phyloP scores from a whole-genome alignment of 2,888 invertebrate species.

The Sturmia bella region DNA sequence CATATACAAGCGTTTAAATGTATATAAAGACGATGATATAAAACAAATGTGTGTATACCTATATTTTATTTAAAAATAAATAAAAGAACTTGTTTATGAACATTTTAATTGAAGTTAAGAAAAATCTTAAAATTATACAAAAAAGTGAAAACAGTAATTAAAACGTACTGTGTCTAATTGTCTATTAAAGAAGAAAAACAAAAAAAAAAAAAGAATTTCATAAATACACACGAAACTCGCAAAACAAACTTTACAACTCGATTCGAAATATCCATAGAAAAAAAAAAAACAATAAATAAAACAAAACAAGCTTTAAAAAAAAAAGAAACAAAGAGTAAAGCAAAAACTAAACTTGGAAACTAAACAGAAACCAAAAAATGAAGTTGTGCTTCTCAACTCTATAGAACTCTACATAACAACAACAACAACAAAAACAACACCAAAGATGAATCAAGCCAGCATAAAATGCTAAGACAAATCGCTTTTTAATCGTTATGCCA shows the following conservation, averaged over 20 bases:
- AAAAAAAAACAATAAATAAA: constrained; percentile 11
- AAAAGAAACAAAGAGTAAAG: not conserved
- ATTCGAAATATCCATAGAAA: constrained; percentile 11
- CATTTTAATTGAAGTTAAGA: constrained; percentile 32
- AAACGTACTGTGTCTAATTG: constrained; percentile 63
- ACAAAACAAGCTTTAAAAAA: constrained; percentile 33
- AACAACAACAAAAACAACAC: constrained; percentile 18
- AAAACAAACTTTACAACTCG: constrained; percentile 43
- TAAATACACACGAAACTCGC: constrained; percentile 32
- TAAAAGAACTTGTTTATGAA: constrained; percentile 10
- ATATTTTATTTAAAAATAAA: constrained; percentile 58
- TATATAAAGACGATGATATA: constrained; percentile 51
- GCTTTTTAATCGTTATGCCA: constrained; percentile 7
- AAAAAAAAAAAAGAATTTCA: constrained; percentile 53
- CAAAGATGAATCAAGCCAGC: not conserved
- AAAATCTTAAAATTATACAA: constrained; percentile 16
- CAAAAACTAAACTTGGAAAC: constrained; percentile 17
- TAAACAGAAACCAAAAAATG: constrained; percentile 23
- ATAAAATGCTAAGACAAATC: not conserved
- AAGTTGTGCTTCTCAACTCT: not conserved
- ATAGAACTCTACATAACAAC: no score
- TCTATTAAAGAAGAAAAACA: not conserved
- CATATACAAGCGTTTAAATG: constrained; percentile 60
- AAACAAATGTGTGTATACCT: constrained; percentile 57
- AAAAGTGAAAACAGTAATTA: constrained; percentile 63